phyloP scores from a whole-genome alignment of 2,113 vertebrate species.

The Gambusia holbrooki region DNA sequence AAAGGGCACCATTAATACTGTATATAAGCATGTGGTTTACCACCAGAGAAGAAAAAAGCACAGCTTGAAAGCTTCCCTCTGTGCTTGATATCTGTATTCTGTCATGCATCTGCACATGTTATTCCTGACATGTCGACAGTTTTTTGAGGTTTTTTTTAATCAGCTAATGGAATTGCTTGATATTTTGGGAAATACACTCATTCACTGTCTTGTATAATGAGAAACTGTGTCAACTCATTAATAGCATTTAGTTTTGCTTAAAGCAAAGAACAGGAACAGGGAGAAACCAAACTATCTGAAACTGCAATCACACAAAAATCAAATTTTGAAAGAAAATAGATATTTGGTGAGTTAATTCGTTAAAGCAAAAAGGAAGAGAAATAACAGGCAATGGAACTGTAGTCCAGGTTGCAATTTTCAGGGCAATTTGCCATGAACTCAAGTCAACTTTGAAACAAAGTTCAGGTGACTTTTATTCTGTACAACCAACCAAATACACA shows the following conservation, averaged over 20 bases:
- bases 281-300: too few species aligned
- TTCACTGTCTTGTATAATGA: background rate
- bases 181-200: constrained; percentile 8
- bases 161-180: constrained; percentile 2
- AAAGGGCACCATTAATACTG: constrained; percentile 57
- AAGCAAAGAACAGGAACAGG: background rate
- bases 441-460: too few species aligned
- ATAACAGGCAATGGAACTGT: too few species aligned
- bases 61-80: constrained; percentile 39
- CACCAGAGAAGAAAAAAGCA: constrained; percentile 20
- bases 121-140: constrained; percentile 2
- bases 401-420: too few species aligned
- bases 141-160: background rate
- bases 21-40: constrained; percentile 34
- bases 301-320: too few species aligned
- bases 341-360: too few species aligned
- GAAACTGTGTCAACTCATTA: background rate
- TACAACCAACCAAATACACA: too few species aligned
- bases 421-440: too few species aligned
- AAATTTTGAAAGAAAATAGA: too few species aligned
- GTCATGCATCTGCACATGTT: constrained; percentile 33
- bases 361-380: too few species aligned
- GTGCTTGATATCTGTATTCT: constrained; percentile 26
- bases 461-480: too few species aligned
- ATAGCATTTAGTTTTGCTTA: constrained; percentile 1